These are phyloP conservation scores for Callimorpha dominula DNA, from an alignment of 2,888 invertebrate genomes.

Conservation along the genomic window DNA sequence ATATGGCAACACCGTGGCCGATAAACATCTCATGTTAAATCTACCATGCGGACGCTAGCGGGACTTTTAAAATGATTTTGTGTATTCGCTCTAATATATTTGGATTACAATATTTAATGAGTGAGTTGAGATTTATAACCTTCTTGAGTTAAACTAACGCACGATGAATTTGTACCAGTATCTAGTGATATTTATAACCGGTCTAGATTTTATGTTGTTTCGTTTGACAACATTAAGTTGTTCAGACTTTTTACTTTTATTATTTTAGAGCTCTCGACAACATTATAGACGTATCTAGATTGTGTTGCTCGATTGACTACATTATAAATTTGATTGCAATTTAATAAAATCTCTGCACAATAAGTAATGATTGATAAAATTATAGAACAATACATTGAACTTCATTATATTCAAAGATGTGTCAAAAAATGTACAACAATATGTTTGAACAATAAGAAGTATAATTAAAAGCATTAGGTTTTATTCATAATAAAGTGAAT, in stretches of 20 bases:
- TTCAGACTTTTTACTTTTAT: not conserved
- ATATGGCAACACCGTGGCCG: not conserved
- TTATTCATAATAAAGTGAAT: too few relatives aligned
- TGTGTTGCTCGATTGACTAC: not conserved
- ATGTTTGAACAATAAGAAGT: too few relatives aligned
- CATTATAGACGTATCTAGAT: not conserved
- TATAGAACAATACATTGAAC: too few relatives aligned
- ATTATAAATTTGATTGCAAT: not conserved
- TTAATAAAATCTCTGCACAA: not conserved
- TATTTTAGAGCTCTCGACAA: not conserved
- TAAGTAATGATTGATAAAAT: not conserved
- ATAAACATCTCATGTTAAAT: conserved; percentile 7
- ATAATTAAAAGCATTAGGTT: too few relatives aligned
- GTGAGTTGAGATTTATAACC: not conserved
- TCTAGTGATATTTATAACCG: not conserved
- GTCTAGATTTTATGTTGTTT: conserved; percentile 1
- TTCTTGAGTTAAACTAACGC: not conserved
- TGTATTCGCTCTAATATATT: not conserved
- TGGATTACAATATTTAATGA: not conserved
- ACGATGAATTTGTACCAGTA: not conserved
- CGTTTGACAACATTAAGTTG: not conserved
- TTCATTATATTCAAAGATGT: too few relatives aligned
- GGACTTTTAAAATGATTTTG: not conserved
- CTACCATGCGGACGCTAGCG: conserved; percentile 7
- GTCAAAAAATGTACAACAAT: too few relatives aligned